phyloP scores from a whole-genome alignment of 2,113 vertebrate genomes.

The Equus quagga region DNA sequence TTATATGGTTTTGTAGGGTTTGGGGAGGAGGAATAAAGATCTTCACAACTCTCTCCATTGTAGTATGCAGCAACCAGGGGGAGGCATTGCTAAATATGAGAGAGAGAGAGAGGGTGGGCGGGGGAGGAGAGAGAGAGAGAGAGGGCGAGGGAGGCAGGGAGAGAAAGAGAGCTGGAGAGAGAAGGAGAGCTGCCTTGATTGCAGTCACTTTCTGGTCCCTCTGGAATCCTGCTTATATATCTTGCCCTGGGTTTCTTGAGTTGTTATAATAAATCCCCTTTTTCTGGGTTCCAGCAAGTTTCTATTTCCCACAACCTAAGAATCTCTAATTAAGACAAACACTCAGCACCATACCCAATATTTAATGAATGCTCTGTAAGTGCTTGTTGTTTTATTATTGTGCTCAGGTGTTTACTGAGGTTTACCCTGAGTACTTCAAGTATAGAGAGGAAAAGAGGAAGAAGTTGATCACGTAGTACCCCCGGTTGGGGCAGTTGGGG shows the following conservation, averaged over 20 bases:
- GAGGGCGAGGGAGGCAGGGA: background rate
- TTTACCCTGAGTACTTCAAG: background rate
- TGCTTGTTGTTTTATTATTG: background rate
- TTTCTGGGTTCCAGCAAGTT: constrained; percentile 21
- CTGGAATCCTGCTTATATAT: background rate
- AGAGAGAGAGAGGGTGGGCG: background rate
- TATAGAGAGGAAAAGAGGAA: constrained; percentile 1
- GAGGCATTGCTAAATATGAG: background rate
- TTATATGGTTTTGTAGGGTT: background rate
- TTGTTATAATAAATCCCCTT: background rate
- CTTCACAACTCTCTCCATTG: background rate
- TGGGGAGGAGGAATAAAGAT: background rate
- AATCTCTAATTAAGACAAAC: background rate
- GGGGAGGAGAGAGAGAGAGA: background rate
- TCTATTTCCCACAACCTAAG: background rate
- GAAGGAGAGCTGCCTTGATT: background rate
- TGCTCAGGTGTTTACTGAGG: background rate
- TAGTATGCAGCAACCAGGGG: background rate
- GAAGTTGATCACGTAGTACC: background rate
- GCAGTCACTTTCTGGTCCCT: background rate
- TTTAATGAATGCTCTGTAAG: background rate
- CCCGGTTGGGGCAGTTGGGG: background rate
- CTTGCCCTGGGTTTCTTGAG: background rate
- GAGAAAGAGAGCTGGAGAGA: background rate
- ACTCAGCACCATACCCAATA: background rate